Percentiles rank a stretch among this genome's conserved stretches.
Conservation (phyloP, 35 echinoderm and acorn worm genomes). For the Lytechinus variegatus region DNA sequence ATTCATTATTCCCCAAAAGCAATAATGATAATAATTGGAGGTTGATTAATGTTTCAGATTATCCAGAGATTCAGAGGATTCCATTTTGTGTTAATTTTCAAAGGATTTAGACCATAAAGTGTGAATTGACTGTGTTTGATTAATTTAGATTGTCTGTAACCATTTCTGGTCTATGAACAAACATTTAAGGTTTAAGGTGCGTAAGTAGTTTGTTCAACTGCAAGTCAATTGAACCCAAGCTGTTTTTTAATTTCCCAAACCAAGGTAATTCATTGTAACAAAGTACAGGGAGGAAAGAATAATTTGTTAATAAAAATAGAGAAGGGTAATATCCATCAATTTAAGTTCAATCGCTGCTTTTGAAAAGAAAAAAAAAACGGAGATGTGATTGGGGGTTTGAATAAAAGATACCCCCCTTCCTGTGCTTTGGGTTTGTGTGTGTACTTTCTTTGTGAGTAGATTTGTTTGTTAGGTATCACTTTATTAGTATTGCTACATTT, state of each 20-base stretch:
- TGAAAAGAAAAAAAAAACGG: background rate
- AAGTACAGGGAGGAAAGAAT: background rate
- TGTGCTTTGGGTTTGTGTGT: background rate
- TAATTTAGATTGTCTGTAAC: background rate
- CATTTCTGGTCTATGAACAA: background rate
- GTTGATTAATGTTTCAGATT: background rate
- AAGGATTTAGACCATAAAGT: background rate
- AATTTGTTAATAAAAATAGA: background rate
- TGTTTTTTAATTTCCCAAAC: background rate
- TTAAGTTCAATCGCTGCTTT: background rate
- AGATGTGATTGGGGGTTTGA: background rate
- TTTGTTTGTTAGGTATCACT: conserved; percentile 32
- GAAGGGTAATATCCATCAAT: conserved; percentile 21
- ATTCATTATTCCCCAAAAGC: too few relatives aligned
- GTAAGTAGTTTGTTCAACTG: background rate
- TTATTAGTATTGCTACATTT: background rate
- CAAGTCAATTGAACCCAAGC: background rate
- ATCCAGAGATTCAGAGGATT: background rate
- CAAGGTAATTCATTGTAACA: background rate
- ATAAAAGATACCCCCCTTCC: background rate
- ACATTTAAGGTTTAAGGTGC: background rate
- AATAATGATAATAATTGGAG: background rate
- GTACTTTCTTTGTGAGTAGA: conserved; percentile 39
- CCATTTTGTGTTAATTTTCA: background rate
- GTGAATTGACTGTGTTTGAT: background rate